phyloP scores from a whole-genome alignment of 1,140 invertebrate genomes.

The Elymnias hypermnestra region DNA sequence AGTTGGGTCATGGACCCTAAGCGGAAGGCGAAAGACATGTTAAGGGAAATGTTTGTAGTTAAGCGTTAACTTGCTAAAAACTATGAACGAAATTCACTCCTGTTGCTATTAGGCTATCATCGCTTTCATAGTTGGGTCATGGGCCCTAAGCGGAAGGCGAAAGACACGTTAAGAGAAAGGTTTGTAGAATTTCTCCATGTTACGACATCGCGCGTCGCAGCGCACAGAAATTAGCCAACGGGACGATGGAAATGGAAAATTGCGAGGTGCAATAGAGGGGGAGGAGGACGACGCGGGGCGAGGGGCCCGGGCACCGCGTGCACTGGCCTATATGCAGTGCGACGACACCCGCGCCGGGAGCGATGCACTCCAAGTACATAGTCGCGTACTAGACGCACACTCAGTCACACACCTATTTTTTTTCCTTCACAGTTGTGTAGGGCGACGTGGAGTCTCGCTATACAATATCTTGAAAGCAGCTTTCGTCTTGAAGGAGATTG shows the following conservation, averaged over 20 bases:
- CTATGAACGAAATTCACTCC: no score
- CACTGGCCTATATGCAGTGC: conserved; percentile 74
- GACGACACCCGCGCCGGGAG: conserved; percentile 71
- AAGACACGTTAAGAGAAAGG: conserved; percentile 30
- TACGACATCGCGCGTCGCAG: conserved; percentile 41
- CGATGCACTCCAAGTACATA: conserved; percentile 71
- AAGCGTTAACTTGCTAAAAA: no score
- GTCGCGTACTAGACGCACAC: conserved; percentile 64
- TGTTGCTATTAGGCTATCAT: no score
- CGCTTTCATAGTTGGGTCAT: conserved; percentile 8
- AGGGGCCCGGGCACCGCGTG: conserved; percentile 60
- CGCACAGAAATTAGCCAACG: conserved; percentile 55
- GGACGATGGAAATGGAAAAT: conserved; percentile 70
- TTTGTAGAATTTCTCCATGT: conserved; percentile 48
- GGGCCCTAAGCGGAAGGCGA: conserved; percentile 16
- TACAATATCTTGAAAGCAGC: conserved; percentile 61
- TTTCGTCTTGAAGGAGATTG: conserved; percentile 56
- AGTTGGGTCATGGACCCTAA: conserved; percentile 9
- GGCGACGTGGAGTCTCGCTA: conserved; percentile 54
- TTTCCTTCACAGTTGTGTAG: conserved; percentile 51
- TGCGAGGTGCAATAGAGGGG: conserved; percentile 48
- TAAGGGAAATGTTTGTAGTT: conserved; percentile 36
- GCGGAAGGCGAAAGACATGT: conserved; percentile 21
- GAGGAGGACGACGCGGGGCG: conserved; percentile 18
- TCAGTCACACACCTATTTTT: conserved; percentile 64